Conservation (phyloP, 2,113 vertebrate species). For the Ciconia stormi region DNA sequence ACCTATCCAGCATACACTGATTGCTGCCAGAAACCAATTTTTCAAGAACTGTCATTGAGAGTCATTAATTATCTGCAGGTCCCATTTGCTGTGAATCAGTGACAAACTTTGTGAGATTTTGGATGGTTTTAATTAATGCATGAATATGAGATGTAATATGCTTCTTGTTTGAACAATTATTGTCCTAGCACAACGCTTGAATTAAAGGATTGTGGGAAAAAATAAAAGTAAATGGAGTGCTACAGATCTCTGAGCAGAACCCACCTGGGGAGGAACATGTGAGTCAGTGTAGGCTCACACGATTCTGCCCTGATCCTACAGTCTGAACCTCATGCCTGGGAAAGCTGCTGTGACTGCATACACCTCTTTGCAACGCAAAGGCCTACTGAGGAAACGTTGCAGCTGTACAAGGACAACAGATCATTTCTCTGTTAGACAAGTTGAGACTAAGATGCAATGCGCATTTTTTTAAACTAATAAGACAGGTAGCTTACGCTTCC, state of each 20-base stretch:
- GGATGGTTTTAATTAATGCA: conserved; percentile 60
- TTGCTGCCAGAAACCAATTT: conserved; percentile 46
- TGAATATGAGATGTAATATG: conserved; percentile 22
- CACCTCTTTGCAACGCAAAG: neutral
- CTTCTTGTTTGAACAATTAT: conserved; percentile 33
- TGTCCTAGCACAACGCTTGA: conserved; percentile 39
- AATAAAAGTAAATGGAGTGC: conserved; percentile 3
- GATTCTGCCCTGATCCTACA: neutral
- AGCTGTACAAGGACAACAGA: neutral
- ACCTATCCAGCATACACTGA: conserved; percentile 1
- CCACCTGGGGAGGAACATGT: neutral
- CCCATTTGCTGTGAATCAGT: conserved; percentile 47
- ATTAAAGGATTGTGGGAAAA: conserved; percentile 9
- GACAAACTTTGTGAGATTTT: conserved; percentile 56
- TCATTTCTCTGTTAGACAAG: neutral
- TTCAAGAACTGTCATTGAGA: conserved; percentile 50
- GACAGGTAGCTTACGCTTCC: neutral
- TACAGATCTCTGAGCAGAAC: neutral
- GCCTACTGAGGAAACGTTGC: neutral
- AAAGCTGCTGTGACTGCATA: neutral
- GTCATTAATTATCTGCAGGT: conserved; percentile 68
- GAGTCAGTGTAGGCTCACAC: neutral
- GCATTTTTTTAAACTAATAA: neutral
- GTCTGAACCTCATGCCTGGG: neutral
- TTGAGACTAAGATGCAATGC: neutral